Percentiles rank a stretch among this genome's conserved stretches.
These are phyloP conservation scores for Heliocidaris erythrogramma DNA, from an alignment of 35 echinoderm and acorn worm species.

Conservation along the genomic window DNA sequence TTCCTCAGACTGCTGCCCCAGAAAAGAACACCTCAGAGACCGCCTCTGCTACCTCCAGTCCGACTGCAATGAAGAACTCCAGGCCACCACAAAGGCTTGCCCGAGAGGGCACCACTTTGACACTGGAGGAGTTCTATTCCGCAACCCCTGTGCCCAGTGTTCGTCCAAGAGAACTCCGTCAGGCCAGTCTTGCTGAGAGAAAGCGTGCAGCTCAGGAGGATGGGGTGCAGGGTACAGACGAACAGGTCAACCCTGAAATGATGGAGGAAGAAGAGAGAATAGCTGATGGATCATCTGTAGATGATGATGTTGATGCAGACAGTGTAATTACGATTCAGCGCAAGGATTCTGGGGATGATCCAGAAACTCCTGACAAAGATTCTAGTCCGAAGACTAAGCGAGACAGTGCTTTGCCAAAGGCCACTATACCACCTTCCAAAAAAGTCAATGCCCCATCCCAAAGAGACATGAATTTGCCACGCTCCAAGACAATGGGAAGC, in stretches of 20 bases:
- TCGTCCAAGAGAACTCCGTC: constrained; percentile 50
- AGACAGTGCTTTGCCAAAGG: background rate
- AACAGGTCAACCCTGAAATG: background rate
- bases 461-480: background rate
- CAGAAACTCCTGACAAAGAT: background rate
- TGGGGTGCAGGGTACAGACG: background rate
- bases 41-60: background rate
- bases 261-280: background rate
- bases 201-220: background rate
- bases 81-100: constrained; percentile 22
- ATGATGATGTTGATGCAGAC: background rate
- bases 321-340: background rate
- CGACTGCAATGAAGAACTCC: background rate
- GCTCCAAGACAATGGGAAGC: constrained; percentile 27
- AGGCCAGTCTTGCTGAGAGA: background rate
- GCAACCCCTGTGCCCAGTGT: constrained; percentile 75
- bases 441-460: background rate
- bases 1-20: background rate
- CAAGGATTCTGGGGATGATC: background rate
- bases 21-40: background rate
- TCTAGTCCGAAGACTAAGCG: background rate
- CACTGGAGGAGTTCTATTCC: constrained; percentile 91
- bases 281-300: background rate
- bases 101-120: constrained; percentile 58
- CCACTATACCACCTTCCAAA: background rate